Percentiles rank a stretch among this genome's conserved stretches.
Conservation (phyloP, 2,113 vertebrate genomes). For the Sinocyclocheilus grahami region DNA sequence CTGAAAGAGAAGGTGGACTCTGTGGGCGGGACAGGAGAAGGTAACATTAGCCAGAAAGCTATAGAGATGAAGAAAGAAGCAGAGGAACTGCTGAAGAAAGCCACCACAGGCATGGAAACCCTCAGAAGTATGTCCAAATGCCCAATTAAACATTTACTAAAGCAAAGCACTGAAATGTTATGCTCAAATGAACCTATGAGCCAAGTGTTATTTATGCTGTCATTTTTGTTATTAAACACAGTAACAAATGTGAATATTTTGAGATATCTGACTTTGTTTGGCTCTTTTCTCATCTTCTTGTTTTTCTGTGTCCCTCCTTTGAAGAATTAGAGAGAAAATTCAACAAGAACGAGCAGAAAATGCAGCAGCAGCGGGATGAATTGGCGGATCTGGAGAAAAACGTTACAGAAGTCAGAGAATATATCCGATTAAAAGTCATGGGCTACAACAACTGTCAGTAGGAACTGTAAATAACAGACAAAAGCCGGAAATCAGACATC, state of each 20-base stretch:
- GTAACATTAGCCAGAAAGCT: slow-evolving; percentile 66
- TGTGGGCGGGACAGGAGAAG: slow-evolving; percentile 61
- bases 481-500: neutral
- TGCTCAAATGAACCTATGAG: neutral
- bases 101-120: slow-evolving; percentile 70
- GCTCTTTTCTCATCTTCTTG: neutral
- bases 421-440: slow-evolving; percentile 69
- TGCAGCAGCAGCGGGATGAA: slow-evolving; percentile 73
- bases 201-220: neutral
- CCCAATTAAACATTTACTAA: neutral
- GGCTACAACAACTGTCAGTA: slow-evolving; percentile 74
- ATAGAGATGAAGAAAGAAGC: slow-evolving; percentile 73
- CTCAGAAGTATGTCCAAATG: slow-evolving; percentile 72
- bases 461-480: neutral
- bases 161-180: neutral
- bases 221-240: neutral
- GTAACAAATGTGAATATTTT: no score
- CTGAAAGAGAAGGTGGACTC: slow-evolving; percentile 71
- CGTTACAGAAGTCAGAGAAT: slow-evolving; percentile 69
- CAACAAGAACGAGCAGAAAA: slow-evolving; percentile 72
- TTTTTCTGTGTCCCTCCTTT: slow-evolving; percentile 21
- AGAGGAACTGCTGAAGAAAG: slow-evolving; percentile 76
- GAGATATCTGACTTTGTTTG: neutral
- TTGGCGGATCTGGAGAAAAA: slow-evolving; percentile 74
- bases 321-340: slow-evolving; percentile 80